Percentiles rank a stretch among this genome's conserved stretches.
phyloP scores from a whole-genome alignment of 2,113 vertebrate genomes.

The Phocoena sinus region DNA sequence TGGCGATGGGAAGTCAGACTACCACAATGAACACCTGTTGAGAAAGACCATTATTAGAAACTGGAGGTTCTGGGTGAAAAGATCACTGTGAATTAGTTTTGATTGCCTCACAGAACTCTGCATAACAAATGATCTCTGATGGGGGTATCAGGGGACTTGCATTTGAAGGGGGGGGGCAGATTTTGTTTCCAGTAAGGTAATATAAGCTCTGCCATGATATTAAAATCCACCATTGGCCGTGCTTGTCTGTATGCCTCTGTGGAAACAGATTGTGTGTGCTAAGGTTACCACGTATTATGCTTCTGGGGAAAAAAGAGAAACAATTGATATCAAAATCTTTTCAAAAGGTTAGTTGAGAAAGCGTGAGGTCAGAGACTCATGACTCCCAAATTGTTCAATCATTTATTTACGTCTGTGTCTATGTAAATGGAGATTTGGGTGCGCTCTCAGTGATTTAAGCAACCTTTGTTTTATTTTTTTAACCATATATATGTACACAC shows the following conservation, averaged over 20 bases:
- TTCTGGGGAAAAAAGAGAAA: conserved; percentile 81
- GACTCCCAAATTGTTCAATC: conserved; percentile 70
- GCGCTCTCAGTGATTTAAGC: conserved; percentile 18
- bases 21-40: conserved; percentile 82
- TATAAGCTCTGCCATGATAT: conserved; percentile 90
- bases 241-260: conserved; percentile 83
- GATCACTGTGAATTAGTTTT: conserved; percentile 82
- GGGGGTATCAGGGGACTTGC: conserved; percentile 78
- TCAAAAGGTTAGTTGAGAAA: conserved; percentile 72
- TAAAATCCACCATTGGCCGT: conserved; percentile 86
- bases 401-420: conserved; percentile 59
- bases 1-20: conserved; percentile 81
- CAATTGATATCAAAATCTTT: conserved; percentile 81
- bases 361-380: conserved; percentile 67
- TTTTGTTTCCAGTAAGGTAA: conserved; percentile 90
- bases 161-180: conserved; percentile 74
- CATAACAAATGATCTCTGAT: conserved; percentile 79
- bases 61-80: conserved; percentile 77
- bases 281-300: conserved; percentile 89
- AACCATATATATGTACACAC: not conserved
- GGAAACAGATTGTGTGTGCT: conserved; percentile 86
- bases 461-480: conserved; percentile 28
- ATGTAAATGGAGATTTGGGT: conserved; percentile 52
- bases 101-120: conserved; percentile 81
- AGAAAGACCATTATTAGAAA: conserved; percentile 83